A percentile compares a stretch with the other conserved stretches of the same genome.
Evolutionary conservation across 2,113 vertebrate genomes (phyloP).

Genomic region (Phycodurus eques): DNA sequence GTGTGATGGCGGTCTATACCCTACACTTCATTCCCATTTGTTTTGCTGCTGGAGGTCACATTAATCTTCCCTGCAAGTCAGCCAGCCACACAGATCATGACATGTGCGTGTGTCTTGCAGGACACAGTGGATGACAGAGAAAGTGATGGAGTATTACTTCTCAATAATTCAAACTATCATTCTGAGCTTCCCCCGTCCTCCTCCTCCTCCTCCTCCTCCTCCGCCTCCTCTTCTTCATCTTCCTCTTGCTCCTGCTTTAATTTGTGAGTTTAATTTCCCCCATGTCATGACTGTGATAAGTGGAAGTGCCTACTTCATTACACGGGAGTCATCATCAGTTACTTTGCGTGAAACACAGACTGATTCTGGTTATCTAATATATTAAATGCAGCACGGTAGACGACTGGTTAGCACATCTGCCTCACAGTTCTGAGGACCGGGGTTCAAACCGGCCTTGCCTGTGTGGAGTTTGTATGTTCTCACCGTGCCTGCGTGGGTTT

Average conservation of each 20-base stretch:
- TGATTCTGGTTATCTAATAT: slow-evolving; percentile 31
- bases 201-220: neutral
- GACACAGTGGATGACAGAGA: slow-evolving; percentile 31
- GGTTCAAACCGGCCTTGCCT: no score
- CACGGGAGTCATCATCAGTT: slow-evolving; percentile 37
- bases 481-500: no score
- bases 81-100: slow-evolving; percentile 34
- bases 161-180: slow-evolving; percentile 45
- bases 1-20: slow-evolving; percentile 49
- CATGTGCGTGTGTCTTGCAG: slow-evolving; percentile 23
- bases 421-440: no score
- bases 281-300: slow-evolving; percentile 24
- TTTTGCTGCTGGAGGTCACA: slow-evolving; percentile 58
- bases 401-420: no score
- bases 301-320: slow-evolving; percentile 27
- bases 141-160: slow-evolving; percentile 32
- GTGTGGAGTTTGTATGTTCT: no score
- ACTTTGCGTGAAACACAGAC: slow-evolving; percentile 23
- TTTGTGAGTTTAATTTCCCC: slow-evolving; percentile 38
- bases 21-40: slow-evolving; percentile 60
- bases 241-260: slow-evolving; percentile 15
- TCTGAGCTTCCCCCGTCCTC: slow-evolving; percentile 12
- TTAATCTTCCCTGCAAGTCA: slow-evolving; percentile 54
- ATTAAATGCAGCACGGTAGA: neutral
- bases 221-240: slow-evolving; percentile 1